Base-by-base conservation (phyloP, 1,140 invertebrate species). In the Doryteuthis pealeii region DNA sequence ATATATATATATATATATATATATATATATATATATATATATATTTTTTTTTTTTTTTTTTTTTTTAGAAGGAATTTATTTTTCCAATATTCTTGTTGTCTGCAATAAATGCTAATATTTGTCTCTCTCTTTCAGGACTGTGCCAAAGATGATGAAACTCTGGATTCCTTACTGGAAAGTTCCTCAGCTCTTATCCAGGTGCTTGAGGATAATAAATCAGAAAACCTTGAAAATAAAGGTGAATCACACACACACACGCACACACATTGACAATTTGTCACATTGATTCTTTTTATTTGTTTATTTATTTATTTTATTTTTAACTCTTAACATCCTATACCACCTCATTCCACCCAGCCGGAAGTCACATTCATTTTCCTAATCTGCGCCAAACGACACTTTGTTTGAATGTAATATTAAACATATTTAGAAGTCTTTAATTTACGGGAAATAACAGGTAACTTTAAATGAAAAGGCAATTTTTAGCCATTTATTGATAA, bases 131-230 rank as follows among this genome's bases (percentile, higher is more conserved):
- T 84, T 26, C 73, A 89, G 88, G 87, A 87, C 70, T 83, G 82
- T 80, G 80, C 84, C 15, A 84, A 86, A 76, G 87, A 89, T 77
- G 89, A 90, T 73, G 89, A 90, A 75, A 80, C 85, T 3, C 69
- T 90, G 71, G 87, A 89, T 70, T 85, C 80, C 71, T 78, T 83
- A 49, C 71, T 81, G 45, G 83, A 86, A 31, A 84, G 81, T 78
- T 84, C 85, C 33, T 79, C 79, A 12, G 77, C 78, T 70, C 74
- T 86, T 45, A 78, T 84, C 75, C 82, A 83, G 65, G 76, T 84
- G 73, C 72, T 86, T n/a, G 79, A 78, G 68, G 81, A 83, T 33
- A 78, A 82, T 62, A 80, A 80, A 66, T 72, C 54, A 12, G 54
- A 62, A 28, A 28, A 22, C 26, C 6, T 28, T 8, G 54, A 62